These are phyloP conservation scores for Sphenodon punctatus DNA, from an alignment of 2,797 vertebrate species.

Conservation along the genomic window DNA sequence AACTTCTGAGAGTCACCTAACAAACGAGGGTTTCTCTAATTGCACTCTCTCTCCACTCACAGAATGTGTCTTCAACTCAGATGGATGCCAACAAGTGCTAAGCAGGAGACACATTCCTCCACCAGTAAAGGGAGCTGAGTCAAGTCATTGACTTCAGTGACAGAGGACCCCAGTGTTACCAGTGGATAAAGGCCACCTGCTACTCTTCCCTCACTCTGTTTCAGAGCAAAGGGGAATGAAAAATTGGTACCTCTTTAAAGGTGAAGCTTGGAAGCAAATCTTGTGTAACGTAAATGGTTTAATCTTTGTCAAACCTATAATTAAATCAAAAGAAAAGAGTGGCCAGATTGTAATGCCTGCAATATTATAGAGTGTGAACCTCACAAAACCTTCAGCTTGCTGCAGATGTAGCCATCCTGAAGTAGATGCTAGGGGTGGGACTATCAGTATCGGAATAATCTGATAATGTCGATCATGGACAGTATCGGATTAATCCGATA, in stretches of 20 bases:
- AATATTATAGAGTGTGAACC: not conserved
- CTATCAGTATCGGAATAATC: no score
- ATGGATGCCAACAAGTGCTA: not conserved
- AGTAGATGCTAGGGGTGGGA: no score
- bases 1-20: not conserved
- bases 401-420: not conserved
- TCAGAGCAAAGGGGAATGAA: not conserved
- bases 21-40: not conserved
- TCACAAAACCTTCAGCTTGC: fast-evolving
- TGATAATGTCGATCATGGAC: no score
- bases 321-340: not conserved
- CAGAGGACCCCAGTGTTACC: not conserved
- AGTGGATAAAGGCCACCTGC: not conserved
- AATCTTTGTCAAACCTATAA: not conserved
- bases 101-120: no score
- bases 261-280: not conserved
- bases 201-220: not conserved
- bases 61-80: not conserved
- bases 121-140: no score
- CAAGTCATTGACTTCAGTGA: no score
- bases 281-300: not conserved
- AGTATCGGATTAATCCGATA: no score
- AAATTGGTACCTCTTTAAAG: not conserved
- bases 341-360: not conserved
- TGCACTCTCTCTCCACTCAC: fast-evolving